Base-by-base conservation (phyloP, 1,140 invertebrate genomes). In the Aethina tumida region DNA sequence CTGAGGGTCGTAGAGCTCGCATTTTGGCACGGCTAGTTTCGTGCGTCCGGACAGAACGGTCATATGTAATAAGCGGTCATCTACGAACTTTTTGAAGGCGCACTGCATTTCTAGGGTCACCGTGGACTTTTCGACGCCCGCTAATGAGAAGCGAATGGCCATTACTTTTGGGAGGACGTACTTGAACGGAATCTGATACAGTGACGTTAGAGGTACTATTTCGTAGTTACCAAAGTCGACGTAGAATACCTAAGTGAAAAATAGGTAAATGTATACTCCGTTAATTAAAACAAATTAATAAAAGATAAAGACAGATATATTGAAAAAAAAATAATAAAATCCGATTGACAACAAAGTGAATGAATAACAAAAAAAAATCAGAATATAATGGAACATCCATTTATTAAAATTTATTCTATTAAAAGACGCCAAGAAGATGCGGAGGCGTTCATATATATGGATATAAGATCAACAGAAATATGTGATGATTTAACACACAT, bases 201-300 rank as follows among this genome's bases (percentile, higher is more conserved):
- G 72, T 44, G 79, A 71, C 39, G 73, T 69, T 20, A 74, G 72
- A 3, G 71, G 67, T 15, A 85, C 65, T 41, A 74, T 55, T 62
- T 83, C 81, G 3, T 73, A 76, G 47, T 82, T 79, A 5, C 83
- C 83, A 57, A 79, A 85, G 60, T 87, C 83, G 12, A 84, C 79
- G 53, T 81, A 86, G 50, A 77, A 81, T 8, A 85, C 66, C 62
- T 79, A 73, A 49, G 70, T 75, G 17, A 65, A 26, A 27, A n/a
- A n/a, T n/a, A n/a, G n/a, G n/a, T n/a, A n/a, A n/a, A n/a, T n/a
- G n/a, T n/a, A n/a, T n/a, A n/a, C n/a, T n/a, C n/a, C n/a, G n/a
- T n/a, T n/a, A n/a, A n/a, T n/a, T n/a, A n/a, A n/a, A n/a, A n/a
- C n/a, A n/a, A n/a, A n/a, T n/a, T n/a, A n/a, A n/a, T n/a, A n/a